These are phyloP conservation scores for Trachelus iudaicus DNA, from an alignment of 2,888 invertebrate genomes.

Conservation along the genomic window DNA sequence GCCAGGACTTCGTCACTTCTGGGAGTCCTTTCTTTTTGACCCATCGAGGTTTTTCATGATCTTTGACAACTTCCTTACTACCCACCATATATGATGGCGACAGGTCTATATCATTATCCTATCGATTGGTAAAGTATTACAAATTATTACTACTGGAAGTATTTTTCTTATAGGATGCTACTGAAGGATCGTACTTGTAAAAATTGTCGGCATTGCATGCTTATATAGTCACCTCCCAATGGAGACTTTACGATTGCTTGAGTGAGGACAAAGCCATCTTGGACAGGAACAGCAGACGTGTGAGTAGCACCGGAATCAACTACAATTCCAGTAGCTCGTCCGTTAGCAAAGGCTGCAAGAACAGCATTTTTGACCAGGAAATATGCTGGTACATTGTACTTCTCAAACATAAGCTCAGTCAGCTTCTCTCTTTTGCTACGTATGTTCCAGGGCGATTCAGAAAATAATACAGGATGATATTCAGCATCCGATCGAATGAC, in stretches of 20 bases:
- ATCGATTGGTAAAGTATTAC: background rate
- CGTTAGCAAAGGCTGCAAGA: constrained; percentile 96
- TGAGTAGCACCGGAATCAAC: constrained; percentile 98
- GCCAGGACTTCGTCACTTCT: constrained; percentile 91
- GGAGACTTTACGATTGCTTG: constrained; percentile 97
- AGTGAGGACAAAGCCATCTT: constrained; percentile 94
- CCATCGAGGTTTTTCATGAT: constrained; percentile 89
- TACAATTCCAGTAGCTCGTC: constrained; percentile 86
- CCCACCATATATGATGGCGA: constrained; percentile 81
- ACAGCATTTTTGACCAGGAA: constrained; percentile 98
- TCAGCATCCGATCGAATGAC: constrained; percentile 94
- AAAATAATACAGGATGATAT: constrained; percentile 96
- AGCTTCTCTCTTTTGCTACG: constrained; percentile 92
- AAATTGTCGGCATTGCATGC: constrained; percentile 78
- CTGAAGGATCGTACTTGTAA: constrained; percentile 66
- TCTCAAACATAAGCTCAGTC: constrained; percentile 98
- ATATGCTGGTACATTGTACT: constrained; percentile 98
- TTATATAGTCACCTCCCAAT: constrained; percentile 94
- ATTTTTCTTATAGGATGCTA: background rate
- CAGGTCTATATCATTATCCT: constrained; percentile 76
- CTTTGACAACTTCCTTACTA: constrained; percentile 90
- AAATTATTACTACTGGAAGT: background rate
- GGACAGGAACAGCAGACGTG: constrained; percentile 97
- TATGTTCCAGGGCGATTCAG: constrained; percentile 97
- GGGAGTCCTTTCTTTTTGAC: constrained; percentile 78